A percentile compares a stretch with the other conserved stretches of the same genome.
phyloP scores from a whole-genome alignment of 2,797 vertebrate species.

The Luscinia luscinia region DNA sequence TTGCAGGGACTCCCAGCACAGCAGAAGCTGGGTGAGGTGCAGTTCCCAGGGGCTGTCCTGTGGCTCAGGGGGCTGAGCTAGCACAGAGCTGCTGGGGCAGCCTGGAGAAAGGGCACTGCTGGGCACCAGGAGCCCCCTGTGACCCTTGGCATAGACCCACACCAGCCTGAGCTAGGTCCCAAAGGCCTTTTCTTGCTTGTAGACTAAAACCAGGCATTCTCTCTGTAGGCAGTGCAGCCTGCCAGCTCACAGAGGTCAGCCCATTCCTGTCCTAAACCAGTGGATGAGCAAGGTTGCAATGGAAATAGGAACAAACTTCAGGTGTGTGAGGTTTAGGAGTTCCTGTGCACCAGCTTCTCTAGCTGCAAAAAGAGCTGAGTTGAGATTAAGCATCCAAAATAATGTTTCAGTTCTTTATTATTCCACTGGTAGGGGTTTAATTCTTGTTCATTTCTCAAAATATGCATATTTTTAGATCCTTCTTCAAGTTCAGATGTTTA shows the following conservation, averaged over 20 bases:
- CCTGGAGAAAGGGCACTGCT: not conserved
- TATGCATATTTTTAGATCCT: not conserved
- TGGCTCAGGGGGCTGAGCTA: not conserved
- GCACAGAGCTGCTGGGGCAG: not conserved
- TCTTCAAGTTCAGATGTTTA: not conserved
- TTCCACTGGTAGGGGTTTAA: not conserved
- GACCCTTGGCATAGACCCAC: fast-evolving
- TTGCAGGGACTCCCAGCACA: not conserved
- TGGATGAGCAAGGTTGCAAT: not conserved
- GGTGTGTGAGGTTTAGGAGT: not conserved
- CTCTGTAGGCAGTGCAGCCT: not conserved
- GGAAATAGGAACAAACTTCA: not conserved
- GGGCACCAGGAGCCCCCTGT: not conserved
- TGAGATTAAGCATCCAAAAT: not conserved
- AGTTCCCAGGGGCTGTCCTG: fast-evolving
- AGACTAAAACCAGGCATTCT: not conserved
- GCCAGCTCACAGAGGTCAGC: fast-evolving
- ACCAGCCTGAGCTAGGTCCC: too few relatives aligned
- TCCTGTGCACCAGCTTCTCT: not conserved
- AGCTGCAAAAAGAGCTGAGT: not conserved
- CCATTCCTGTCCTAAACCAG: not conserved
- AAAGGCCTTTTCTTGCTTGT: not conserved
- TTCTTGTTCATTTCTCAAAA: not conserved
- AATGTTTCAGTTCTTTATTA: not conserved
- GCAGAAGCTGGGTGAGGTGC: fast-evolving